Evolutionary conservation across 2,797 vertebrate species (phyloP).

Genomic region (Chiloscyllium punctatum): DNA sequence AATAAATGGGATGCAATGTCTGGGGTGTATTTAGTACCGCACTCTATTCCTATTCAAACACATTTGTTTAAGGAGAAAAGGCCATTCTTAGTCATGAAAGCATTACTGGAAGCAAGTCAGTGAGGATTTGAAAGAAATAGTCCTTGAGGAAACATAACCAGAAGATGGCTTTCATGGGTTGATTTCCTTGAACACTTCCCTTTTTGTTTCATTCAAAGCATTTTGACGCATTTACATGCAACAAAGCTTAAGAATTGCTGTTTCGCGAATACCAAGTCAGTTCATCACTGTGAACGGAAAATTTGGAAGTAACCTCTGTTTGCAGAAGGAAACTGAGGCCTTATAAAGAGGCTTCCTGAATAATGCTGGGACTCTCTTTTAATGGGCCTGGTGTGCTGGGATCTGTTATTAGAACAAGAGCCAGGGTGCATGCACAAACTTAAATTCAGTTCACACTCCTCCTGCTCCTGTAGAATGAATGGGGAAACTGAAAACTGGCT

Average conservation of each 20-base stretch:
- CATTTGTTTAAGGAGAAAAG: not conserved
- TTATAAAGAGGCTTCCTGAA: constrained; percentile 19
- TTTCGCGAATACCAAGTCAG: not conserved
- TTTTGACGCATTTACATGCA: not conserved
- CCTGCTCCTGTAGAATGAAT: too few relatives aligned
- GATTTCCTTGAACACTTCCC: not conserved
- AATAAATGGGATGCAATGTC: not conserved
- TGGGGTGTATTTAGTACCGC: not conserved
- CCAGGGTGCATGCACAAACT: too few relatives aligned
- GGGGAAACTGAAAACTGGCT: too few relatives aligned
- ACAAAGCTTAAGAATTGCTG: not conserved
- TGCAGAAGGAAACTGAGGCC: not conserved
- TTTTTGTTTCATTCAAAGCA: not conserved
- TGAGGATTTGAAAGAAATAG: not conserved
- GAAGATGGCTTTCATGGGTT: not conserved
- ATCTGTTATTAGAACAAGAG: constrained; percentile 41
- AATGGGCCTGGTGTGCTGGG: constrained; percentile 32
- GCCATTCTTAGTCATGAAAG: not conserved
- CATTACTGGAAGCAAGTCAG: constrained; percentile 2
- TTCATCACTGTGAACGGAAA: not conserved
- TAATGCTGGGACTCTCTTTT: constrained; percentile 35
- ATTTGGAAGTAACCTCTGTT: not conserved
- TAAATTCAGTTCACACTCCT: constrained; percentile 37
- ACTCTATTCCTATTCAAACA: not conserved
- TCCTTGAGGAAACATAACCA: not conserved